A percentile compares a stretch with the other conserved stretches of the same genome.
Evolutionary conservation across 2,113 vertebrate species (phyloP).

Genomic region (Myotis yumanensis): DNA sequence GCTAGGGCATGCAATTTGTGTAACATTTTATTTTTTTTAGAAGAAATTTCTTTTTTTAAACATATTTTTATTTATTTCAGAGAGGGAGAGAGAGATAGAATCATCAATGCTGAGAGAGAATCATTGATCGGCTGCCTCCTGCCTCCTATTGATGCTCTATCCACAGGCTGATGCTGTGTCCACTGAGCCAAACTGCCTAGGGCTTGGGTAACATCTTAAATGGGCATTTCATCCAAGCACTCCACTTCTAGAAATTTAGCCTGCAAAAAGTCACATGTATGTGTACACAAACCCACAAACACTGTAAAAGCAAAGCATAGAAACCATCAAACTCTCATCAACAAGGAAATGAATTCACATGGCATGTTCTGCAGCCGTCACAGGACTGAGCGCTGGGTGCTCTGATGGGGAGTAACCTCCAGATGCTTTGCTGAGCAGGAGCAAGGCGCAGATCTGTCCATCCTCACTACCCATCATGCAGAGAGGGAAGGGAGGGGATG

Average conservation of each 20-base stretch:
- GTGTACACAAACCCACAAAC: not conserved
- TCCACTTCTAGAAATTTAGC: not conserved
- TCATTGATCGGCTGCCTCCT: too few relatives aligned
- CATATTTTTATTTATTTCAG: too few relatives aligned
- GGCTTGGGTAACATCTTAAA: not conserved
- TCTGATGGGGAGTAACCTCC: too few relatives aligned
- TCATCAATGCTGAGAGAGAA: too few relatives aligned
- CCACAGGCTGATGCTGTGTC: too few relatives aligned
- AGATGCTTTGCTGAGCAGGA: too few relatives aligned
- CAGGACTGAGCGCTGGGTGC: not conserved
- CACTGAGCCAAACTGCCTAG: too few relatives aligned
- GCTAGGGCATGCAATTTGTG: too few relatives aligned
- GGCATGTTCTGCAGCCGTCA: not conserved
- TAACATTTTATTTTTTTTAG: too few relatives aligned
- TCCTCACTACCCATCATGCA: not conserved
- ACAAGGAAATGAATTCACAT: not conserved
- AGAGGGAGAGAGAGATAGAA: too few relatives aligned
- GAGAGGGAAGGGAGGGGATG: rapidly evolving
- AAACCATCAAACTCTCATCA: not conserved
- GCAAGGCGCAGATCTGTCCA: rapidly evolving
- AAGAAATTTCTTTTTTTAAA: too few relatives aligned
- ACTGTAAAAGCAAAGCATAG: not conserved
- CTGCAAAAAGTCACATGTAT: not conserved
- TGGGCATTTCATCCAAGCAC: not conserved
- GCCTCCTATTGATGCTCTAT: too few relatives aligned